A percentile compares a stretch with the other conserved stretches of the same genome.
These are phyloP conservation scores for Plusia festucae DNA, from an alignment of 2,888 invertebrate genomes.

Conservation along the genomic window DNA sequence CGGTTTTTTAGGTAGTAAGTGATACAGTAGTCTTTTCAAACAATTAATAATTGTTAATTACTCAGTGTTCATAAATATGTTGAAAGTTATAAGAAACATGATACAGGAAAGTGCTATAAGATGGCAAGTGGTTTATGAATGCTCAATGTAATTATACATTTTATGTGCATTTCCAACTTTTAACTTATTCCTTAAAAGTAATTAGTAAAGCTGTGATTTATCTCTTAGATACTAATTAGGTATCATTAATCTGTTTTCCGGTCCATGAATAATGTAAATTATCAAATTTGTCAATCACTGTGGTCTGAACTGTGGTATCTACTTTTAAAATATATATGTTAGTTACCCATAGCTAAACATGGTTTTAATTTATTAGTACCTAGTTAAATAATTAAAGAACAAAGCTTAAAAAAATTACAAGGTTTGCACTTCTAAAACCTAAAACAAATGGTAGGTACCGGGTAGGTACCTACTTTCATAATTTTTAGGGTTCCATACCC, in stretches of 20 bases:
- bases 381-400: no score
- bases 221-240: conserved; percentile 27
- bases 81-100: not conserved
- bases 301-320: conserved; percentile 10
- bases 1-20: not conserved
- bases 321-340: conserved; percentile 33
- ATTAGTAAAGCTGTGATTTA: conserved; percentile 41
- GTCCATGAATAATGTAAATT: conserved; percentile 33
- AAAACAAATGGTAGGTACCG: no score
- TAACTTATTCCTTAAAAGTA: conserved; percentile 6
- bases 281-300: conserved; percentile 33
- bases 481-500: no score
- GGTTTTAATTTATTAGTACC: not conserved
- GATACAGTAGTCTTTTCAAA: not conserved
- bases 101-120: not conserved
- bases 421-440: no score
- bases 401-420: no score
- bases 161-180: not conserved
- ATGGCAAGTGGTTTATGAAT: not conserved
- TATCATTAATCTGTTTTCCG: conserved; percentile 34
- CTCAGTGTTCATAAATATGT: not conserved
- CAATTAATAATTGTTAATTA: not conserved
- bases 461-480: no score
- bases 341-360: conserved; percentile 8
- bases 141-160: not conserved